Evolutionary conservation across 1,140 invertebrate genomes (phyloP), one percentile per base, ranked within the genome.

Genomic region (Bombus fervidus): DNA sequence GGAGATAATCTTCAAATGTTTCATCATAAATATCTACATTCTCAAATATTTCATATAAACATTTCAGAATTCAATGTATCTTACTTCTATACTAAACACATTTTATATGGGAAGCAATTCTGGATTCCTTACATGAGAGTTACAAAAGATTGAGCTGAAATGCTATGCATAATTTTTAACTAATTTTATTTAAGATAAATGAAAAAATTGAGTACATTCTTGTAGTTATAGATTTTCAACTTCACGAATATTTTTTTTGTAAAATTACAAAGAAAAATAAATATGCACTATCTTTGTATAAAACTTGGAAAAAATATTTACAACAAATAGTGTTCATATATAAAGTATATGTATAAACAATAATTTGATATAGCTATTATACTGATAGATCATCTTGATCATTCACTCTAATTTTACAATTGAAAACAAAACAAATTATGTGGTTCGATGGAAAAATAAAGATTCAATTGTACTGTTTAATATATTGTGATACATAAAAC

Each of bases 391-490:
- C 47, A 37, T 37, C 9, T 75, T 6, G 43, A 74, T 13, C n/a
- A 57, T 71, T 71, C 12, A n/a, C 10, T 71, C 37, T 15, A 57
- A 57, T 57, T 75, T 2, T 57, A 31, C 12, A 34, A 75, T 75
- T 43, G 13, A 31, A 53, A 57, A 75, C 10, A 57, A 75, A 75
- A 53, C 31, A 75, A 75, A 57, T 75, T 57, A 75, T 37, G 34
- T 41, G 25, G 10, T 75, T 37, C 31, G 34, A 57, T 37, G 15
- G 2, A 53, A 47, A 53, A 74, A 37, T 75, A 57, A 57, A 75
- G 37, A 75, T 75, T 75, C 31, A 34, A 75, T 75, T 75, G 73
- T 53, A 75, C 73, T 75, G 57, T 75, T 75, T 57, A 37, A 37
- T 75, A 75, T 75, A 75, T 75, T 75, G 73, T 75, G 57, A 75